Base-by-base conservation (phyloP, 1,140 invertebrate genomes). In the Drosophila nannoptera region DNA sequence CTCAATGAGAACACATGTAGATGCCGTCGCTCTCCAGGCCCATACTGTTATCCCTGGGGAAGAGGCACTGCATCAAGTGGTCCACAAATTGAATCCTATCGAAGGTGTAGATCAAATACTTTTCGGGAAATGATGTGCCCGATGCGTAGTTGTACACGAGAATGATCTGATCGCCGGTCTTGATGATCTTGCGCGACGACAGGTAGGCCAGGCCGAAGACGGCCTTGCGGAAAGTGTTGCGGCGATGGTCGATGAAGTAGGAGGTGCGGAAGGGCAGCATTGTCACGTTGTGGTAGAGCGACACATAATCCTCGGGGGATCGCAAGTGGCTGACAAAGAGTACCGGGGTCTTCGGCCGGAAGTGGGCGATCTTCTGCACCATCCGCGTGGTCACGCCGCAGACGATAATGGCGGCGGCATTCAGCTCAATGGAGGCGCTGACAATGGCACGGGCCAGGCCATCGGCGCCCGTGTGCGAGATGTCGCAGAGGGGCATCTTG, bases 281-380 rank as follows among this genome's bases (percentile, higher is more conserved):
- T 2, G 69, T 76, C 1, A 89, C 76, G 22, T 88, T 87, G 46
- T 83, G 68, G 35, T 70, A 76, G 0, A 87, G 22, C 0, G 77
- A 81, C 0, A 87, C 73, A 31, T 83, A 88, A 7, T 88, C 75
- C 35, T 76, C 84, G 0, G 74, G 72, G 4, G 87, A 88, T 9
- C 78, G 74, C 73, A 87, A 78, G 7, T 71, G 65, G 9, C 88
- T 89, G 12, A 88, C 61, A 9, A 86, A 81, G 4, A 89, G 14
- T 11, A 89, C 86, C 6, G 77, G 69, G 1, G 65, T 60, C 7
- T 55, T 64, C 0, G 88, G 86, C 5, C 88, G 68, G 48, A 78
- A 89, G 48, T 89, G 88, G 2, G 88, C 53, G 0, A 89, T 54
- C 61, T 89, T 88, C 32, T 86, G 76, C 2, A 84, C 86, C 82